Conservation (phyloP, 2,797 vertebrate species). For the Sylvia borin region DNA sequence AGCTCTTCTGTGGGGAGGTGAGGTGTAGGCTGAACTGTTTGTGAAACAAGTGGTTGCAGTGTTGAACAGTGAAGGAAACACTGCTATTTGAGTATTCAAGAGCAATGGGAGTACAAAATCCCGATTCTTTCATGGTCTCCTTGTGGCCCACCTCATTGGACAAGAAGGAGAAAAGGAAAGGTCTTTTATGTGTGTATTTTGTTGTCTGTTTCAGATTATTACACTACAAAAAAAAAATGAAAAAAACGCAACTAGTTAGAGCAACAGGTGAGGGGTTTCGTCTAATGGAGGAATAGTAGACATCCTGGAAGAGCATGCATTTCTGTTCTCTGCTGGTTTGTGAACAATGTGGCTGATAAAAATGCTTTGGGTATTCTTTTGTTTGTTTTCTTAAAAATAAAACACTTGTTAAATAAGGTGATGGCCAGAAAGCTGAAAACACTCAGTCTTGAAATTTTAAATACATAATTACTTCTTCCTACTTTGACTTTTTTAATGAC, state of each 20-base stretch:
- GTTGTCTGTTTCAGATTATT: background rate
- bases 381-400: background rate
- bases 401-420: background rate
- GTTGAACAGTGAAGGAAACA: background rate
- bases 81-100: background rate
- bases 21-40: background rate
- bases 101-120: background rate
- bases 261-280: background rate
- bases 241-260: background rate
- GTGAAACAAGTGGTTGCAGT: background rate
- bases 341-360: background rate
- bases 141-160: background rate
- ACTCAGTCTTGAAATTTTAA: background rate
- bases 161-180: background rate
- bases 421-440: background rate
- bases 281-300: background rate
- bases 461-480: background rate
- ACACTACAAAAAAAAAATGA: background rate
- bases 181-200: background rate
- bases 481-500: background rate
- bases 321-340: background rate
- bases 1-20: background rate
- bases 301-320: background rate
- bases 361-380: background rate
- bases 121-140: background rate